Percentiles rank a stretch among this genome's conserved stretches.
Evolutionary conservation across 2,888 invertebrate species (phyloP).

Genomic region (Ephialtes manifestator): DNA sequence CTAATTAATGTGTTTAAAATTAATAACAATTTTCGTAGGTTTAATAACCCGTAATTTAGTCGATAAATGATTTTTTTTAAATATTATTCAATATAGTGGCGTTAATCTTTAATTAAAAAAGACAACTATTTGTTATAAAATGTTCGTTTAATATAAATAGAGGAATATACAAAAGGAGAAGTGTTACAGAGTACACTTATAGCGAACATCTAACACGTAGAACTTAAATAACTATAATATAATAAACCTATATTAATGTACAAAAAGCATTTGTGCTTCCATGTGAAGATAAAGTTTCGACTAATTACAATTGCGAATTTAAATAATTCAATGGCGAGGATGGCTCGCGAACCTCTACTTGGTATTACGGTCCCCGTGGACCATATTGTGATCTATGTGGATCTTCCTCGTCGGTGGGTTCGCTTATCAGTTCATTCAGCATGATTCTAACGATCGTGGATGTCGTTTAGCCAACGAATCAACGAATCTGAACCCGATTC

Average conservation of each 20-base stretch:
- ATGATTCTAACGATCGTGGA: background rate
- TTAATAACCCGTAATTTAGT: too few species aligned
- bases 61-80: too few species aligned
- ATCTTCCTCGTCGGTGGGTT: slow-evolving; percentile 8
- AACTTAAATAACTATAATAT: slow-evolving; percentile 40
- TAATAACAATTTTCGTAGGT: too few species aligned
- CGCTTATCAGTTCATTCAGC: background rate
- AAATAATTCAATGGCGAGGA: background rate
- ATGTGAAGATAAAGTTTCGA: slow-evolving; percentile 12
- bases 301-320: slow-evolving; percentile 38
- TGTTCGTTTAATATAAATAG: slow-evolving; percentile 77
- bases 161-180: slow-evolving; percentile 72
- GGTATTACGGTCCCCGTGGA: slow-evolving; percentile 11
- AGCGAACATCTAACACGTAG: slow-evolving; percentile 30
- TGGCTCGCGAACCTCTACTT: background rate
- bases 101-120: too few species aligned
- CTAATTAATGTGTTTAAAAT: too few species aligned
- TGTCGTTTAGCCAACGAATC: too few species aligned
- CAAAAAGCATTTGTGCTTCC: slow-evolving; percentile 48
- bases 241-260: slow-evolving; percentile 52
- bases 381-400: background rate
- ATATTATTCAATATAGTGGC: background rate
- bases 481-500: background rate
- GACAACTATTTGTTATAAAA: slow-evolving; percentile 59
- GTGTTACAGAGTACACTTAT: slow-evolving; percentile 33